These are phyloP conservation scores for Paedocypris sp. DNA, from an alignment of 2,113 vertebrate species.

Conservation along the genomic window DNA sequence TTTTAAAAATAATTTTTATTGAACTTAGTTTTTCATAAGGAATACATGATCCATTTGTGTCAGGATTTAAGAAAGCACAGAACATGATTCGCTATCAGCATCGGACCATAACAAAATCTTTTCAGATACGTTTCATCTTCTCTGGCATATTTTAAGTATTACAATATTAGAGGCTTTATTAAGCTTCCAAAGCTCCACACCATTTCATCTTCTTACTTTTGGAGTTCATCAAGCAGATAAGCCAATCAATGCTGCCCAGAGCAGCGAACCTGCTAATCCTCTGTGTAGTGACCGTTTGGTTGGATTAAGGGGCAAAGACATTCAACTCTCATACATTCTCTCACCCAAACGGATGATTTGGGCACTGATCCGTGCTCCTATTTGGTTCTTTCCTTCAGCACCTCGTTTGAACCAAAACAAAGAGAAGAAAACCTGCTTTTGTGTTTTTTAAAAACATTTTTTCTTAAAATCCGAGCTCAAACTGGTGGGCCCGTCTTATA, in stretches of 20 bases:
- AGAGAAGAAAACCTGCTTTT: not conserved
- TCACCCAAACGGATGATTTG: conserved; percentile 12
- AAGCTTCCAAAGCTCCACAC: not conserved
- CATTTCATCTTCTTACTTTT: conserved; percentile 33
- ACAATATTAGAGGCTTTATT: not conserved
- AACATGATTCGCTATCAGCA: too few relatives aligned
- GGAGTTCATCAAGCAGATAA: conserved; percentile 39
- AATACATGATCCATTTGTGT: too few relatives aligned
- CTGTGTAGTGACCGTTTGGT: not conserved
- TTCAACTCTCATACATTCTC: conserved; percentile 22
- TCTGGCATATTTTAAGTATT: too few relatives aligned
- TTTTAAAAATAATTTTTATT: too few relatives aligned
- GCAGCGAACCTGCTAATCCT: conserved; percentile 26
- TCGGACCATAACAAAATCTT: too few relatives aligned
- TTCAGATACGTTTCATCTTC: too few relatives aligned
- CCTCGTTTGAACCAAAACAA: not conserved
- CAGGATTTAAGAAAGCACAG: too few relatives aligned
- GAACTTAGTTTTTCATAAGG: too few relatives aligned
- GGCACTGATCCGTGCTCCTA: not conserved
- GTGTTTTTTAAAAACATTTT: too few relatives aligned
- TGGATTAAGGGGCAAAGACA: not conserved
- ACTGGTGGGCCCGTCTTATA: too few relatives aligned
- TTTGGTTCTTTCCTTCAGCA: not conserved
- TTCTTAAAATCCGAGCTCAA: too few relatives aligned
- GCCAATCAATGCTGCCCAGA: conserved; percentile 17